Evolutionary conservation across 2,888 invertebrate genomes (phyloP), one percentile per base, ranked within the genome.

Genomic region (Hyposoter didymator): DNA sequence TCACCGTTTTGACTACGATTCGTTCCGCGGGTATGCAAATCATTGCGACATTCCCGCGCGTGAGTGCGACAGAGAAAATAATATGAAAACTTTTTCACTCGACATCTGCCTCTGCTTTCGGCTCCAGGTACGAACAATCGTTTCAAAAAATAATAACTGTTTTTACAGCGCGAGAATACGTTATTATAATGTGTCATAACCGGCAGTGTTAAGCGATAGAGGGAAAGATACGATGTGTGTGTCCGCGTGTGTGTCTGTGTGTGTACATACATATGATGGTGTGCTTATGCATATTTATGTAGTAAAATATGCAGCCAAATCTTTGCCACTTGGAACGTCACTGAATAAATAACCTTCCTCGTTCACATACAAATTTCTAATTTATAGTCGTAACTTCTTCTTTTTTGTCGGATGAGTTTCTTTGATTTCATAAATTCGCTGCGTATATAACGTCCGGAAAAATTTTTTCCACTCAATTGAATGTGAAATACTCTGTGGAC

Each of bases 21-120:
- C 92, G 91, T 91, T 92, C 91, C 91, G 83, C 88, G 89, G 87
- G 89, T 92, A 93, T 93, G 93, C 92, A 93, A 93, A 93, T 93
- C 52, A 74, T 47, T 39, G 81, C 80, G 85, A 83, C 82, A 83
- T 78, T 81, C 55, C 62, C 59, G 67, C 72, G 43, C 67, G 59
- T 59, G 59, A 62, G 66, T 52, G 85, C 72, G 78, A 85, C 72
- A 70, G 78, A 84, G 79, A 80, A 70, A 81, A 74, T 64, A 76
- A 88, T 22, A 70, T 67, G 73, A 78, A 80, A 76, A 86, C 81
- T 89, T 88, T 90, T 90, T 90, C 90, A 89, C 86, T 88, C 87
- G 90, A 90, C 93, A 92, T 93, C 93, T 92, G 93, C 90, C 90
- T 86, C 83, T 70, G 88, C 75, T 74, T 78, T 78, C 62, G 59